Evolutionary conservation across 2,888 invertebrate genomes (phyloP), one percentile per base, ranked within the genome.

Genomic region (Drosophila prostipennis): DNA sequence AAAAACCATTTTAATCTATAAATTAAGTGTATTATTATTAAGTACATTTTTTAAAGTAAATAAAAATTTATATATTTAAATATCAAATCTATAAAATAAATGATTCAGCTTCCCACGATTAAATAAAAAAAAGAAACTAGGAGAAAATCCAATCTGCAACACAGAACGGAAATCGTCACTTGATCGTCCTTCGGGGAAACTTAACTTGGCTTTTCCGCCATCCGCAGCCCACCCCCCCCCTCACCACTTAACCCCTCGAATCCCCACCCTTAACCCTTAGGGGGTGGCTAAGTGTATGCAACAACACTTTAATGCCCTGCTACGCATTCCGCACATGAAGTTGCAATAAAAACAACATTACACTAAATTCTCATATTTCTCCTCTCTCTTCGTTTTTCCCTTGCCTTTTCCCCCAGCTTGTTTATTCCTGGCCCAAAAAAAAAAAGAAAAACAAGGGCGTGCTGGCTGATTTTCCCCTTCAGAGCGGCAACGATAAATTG

Each of bases 401-500:
- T 39, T 49, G 11, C 8, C 11, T 5, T 36, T 51, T 51, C 23
- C 4, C 23, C 6, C 58, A 34, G 48, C 56, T 64, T 64, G 54
- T 54, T 52, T 76, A 55, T 56, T 16, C 43, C 40, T 39, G 43
- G 43, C 58, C 42, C n/a, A 54, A 51, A 32, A 61, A 26, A 26
- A 26, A 26, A 26, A 6, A 26, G 26, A 6, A 26, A 26, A 26
- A 42, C 45, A 56, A 19, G 45, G 72, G 58, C 52, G 49, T 57
- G 6, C 51, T 57, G 53, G 53, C 57, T 58, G 57, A 58, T 58
- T 63, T 60, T 36, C 77, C 54, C 73, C 65, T 57, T 56, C 58
- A 60, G 81, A 78, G 79, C 78, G 76, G 72, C 81, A 78, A 80
- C 89, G 83, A 89, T 90, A 89, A 89, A 89, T 89, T 89, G 88